These are phyloP conservation scores for Enteromius radiatus DNA, from an alignment of 2,797 vertebrate species.

Conservation along the genomic window DNA sequence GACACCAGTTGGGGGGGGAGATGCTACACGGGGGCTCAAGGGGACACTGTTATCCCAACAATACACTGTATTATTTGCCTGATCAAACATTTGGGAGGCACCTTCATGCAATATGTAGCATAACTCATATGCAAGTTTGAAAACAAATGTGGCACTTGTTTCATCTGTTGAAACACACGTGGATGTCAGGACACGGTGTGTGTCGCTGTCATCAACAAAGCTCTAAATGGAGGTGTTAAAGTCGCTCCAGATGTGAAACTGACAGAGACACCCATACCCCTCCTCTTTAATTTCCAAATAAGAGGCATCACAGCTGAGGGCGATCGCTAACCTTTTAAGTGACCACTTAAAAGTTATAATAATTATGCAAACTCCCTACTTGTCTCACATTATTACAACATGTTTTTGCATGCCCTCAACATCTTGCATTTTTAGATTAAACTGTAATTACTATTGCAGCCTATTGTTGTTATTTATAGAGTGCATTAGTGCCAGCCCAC, in stretches of 20 bases:
- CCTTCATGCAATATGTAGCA: conserved; percentile 64
- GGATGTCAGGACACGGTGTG: conserved; percentile 44
- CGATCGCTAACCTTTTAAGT: conserved; percentile 59
- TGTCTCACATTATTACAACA: conserved; percentile 22
- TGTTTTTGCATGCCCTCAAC: conserved; percentile 34
- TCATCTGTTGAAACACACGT: conserved; percentile 36
- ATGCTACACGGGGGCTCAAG: conserved; percentile 11
- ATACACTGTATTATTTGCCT: conserved; percentile 59
- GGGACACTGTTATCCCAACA: conserved; percentile 56
- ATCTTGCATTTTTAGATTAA: conserved; percentile 2
- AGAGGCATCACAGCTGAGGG: conserved; percentile 52
- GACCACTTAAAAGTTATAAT: conserved; percentile 46
- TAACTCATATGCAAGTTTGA: conserved; percentile 56
- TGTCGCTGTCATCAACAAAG: conserved; percentile 46
- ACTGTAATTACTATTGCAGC: neutral
- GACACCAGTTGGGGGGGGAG: conserved; percentile 38
- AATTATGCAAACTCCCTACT: conserved; percentile 29
- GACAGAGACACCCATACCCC: conserved; percentile 37
- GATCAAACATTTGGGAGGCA: conserved; percentile 63
- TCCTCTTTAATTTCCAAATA: conserved; percentile 33
- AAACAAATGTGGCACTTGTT: conserved; percentile 54
- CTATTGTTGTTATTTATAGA: neutral
- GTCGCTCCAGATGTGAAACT: conserved; percentile 45
- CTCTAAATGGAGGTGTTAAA: conserved; percentile 57
- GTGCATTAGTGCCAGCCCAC: neutral